Evolutionary conservation across 1,140 invertebrate species (phyloP), one percentile per base, ranked within the genome.

Genomic region (Dinoponera quadriceps): DNA sequence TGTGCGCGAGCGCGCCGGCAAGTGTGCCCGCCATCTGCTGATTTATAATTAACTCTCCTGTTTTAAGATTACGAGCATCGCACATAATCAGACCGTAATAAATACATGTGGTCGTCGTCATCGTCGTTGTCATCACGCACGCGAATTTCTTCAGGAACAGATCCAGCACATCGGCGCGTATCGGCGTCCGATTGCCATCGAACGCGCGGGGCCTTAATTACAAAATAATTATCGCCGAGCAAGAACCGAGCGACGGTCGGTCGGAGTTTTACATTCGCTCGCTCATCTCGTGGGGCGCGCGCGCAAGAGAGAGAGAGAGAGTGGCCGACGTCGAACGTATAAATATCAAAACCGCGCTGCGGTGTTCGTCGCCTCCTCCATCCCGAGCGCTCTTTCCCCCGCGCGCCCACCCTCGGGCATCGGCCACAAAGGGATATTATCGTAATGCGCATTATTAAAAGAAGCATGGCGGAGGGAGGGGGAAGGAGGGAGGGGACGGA

Each of bases 1-100:
- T n/a, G n/a, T n/a, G 82, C 55, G 27, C 51, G 68, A 44, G 33
- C 54, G 25, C 22, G 49, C 38, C 0, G 3, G 4, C 38, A 55
- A 78, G 38, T n/a, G 63, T 54, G 38, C 7, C 49, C 62, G 68
- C 60, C 60, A 75, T 54, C 86, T 80, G 86, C 71, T 74, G 62
- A 87, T 87, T 80, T 84, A 55, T 84, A 71, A 87, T 87, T 87
- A 87, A 87, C 85, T 57, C 57, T 38, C 29, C 65, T 71, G 75
- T 69, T 71, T 59, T 44, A 44, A 71, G n/a, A n/a, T n/a, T n/a
- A n/a, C n/a, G n/a, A n/a, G 75, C 20, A 33, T 84, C 66, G 66
- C 72, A 83, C 68, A 65, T 87, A 87, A 87, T 87, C 81, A 74
- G 33, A 69, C 25, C 33, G 54, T 71, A 48, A 83, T 71, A 87